Evolutionary conservation across 2,797 vertebrate genomes (phyloP).

Genomic region (Manis javanica): DNA sequence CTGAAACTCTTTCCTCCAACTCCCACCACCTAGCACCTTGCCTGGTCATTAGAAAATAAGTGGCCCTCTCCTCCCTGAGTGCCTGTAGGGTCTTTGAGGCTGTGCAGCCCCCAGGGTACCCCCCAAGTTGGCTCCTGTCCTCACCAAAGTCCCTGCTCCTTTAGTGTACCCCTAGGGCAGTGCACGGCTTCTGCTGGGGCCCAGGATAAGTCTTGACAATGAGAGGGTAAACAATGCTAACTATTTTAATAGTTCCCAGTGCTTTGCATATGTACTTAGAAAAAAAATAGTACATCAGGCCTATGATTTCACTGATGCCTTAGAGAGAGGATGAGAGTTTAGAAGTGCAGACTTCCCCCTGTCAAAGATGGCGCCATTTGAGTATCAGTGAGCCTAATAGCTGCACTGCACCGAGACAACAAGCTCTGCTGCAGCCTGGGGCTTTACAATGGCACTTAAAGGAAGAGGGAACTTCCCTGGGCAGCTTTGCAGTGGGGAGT

Average conservation of each 20-base stretch:
- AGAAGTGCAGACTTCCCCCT: neutral
- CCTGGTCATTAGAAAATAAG: neutral
- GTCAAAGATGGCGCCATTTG: neutral
- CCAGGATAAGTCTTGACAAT: neutral
- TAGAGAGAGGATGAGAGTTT: neutral
- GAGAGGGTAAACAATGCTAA: neutral
- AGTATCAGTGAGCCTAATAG: neutral
- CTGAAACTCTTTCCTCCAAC: neutral
- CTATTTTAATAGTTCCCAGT: neutral
- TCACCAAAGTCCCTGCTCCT: neutral
- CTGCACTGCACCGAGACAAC: neutral
- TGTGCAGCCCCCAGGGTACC: too few species aligned
- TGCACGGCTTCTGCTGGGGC: neutral
- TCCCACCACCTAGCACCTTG: neutral
- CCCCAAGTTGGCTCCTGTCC: neutral
- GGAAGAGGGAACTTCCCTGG: neutral
- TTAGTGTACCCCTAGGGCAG: rapidly evolving
- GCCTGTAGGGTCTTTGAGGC: neutral
- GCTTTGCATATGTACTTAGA: neutral
- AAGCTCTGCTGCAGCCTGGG: neutral
- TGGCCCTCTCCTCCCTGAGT: neutral
- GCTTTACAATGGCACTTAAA: neutral
- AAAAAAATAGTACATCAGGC: neutral
- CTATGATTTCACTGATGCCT: neutral
- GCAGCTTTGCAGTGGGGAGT: too few species aligned